A percentile compares a stretch with the other conserved stretches of the same genome.
phyloP scores from a whole-genome alignment of 2,888 invertebrate species.

The Euzetes globulus region DNA sequence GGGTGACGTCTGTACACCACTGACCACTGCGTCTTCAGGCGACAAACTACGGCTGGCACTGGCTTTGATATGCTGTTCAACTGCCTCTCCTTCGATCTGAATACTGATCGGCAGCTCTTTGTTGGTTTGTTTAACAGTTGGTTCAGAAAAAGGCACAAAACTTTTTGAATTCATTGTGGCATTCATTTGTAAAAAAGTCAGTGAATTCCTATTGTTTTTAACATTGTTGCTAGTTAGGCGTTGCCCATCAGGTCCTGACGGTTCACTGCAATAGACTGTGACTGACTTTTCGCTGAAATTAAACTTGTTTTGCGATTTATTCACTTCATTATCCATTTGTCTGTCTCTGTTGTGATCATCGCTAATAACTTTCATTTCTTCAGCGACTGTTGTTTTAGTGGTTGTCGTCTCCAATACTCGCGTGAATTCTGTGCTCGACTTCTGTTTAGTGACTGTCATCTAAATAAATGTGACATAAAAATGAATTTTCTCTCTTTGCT shows the following conservation, averaged over 20 bases:
- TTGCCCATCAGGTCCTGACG: not conserved
- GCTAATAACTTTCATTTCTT: not conserved
- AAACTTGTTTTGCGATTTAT: not conserved
- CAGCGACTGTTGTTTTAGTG: not conserved
- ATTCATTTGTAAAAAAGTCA: not conserved
- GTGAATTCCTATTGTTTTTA: not conserved
- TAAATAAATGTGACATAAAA: not conserved
- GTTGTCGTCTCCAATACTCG: not conserved
- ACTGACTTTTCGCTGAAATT: not conserved
- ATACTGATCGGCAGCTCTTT: not conserved
- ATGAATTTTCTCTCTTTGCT: no score
- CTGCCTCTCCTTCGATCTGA: not conserved
- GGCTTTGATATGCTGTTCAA: not conserved
- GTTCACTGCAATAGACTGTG: not conserved
- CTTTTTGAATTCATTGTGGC: not conserved
- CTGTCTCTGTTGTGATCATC: not conserved
- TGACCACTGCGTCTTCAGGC: not conserved
- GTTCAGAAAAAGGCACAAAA: not conserved
- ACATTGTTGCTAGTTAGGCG: not conserved
- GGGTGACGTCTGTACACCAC: not conserved
- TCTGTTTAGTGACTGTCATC: slow-evolving; percentile 22
- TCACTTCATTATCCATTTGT: not conserved
- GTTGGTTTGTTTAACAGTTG: not conserved
- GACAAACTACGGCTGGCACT: no score
- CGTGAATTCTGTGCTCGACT: slow-evolving; percentile 1